Evolutionary conservation across 2,888 invertebrate species (phyloP).

Genomic region (Lasioglossum villosulum): DNA sequence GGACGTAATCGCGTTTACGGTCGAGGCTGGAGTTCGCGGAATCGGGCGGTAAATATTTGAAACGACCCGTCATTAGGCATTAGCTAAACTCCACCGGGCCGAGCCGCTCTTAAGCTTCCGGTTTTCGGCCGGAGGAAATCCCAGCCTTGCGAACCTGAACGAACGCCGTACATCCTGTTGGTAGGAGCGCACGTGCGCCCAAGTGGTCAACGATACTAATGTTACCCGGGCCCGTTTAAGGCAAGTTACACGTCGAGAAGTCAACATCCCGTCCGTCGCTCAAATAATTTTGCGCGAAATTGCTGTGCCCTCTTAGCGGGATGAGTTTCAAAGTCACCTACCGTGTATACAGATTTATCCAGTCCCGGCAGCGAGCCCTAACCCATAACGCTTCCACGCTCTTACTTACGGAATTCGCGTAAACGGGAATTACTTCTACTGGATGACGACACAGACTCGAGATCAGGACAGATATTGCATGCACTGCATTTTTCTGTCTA

Average conservation of each 20-base stretch:
- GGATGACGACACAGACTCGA: too few species aligned
- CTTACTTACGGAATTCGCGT: not conserved
- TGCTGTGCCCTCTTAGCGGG: constrained; percentile 28
- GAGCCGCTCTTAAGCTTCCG: constrained; percentile 72
- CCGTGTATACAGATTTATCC: constrained; percentile 30
- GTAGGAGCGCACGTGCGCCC: constrained; percentile 55
- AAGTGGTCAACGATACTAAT: constrained; percentile 66
- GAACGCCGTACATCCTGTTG: constrained; percentile 57
- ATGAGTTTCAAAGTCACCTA: constrained; percentile 31
- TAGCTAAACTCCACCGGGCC: constrained; percentile 67
- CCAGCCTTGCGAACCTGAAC: constrained; percentile 57
- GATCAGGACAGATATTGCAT: too few species aligned
- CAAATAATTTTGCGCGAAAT: constrained; percentile 49
- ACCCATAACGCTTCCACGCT: not conserved
- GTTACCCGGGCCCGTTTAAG: constrained; percentile 60
- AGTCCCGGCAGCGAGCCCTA: not conserved
- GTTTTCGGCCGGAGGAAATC: constrained; percentile 69
- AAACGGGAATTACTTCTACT: not conserved
- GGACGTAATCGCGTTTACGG: constrained; percentile 73
- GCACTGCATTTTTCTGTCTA: too few species aligned
- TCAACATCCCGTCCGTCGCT: constrained; percentile 48
- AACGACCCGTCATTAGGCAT: constrained; percentile 76
- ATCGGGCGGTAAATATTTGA: constrained; percentile 76
- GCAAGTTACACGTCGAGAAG: constrained; percentile 59
- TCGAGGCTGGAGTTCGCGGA: constrained; percentile 65